A percentile compares a stretch with the other conserved stretches of the same genome.
Evolutionary conservation across 92 coral and sea anemone genomes (phyloP).

Genomic region (Anthopleura xanthogrammica): DNA sequence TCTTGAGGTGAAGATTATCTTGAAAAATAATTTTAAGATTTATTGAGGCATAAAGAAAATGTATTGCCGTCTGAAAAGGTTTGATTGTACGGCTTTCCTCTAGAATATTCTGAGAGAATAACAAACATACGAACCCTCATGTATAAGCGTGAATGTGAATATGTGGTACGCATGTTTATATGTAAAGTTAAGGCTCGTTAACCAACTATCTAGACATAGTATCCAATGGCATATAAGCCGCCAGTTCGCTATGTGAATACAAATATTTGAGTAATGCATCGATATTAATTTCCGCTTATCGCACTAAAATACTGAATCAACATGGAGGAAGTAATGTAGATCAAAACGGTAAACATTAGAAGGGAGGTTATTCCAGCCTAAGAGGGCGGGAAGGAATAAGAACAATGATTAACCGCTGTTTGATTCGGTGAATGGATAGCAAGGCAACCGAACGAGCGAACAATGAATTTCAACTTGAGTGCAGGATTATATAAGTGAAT

Average conservation of each 20-base stretch:
- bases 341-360: constrained; percentile 2
- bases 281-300: constrained; percentile 22
- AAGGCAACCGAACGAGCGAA: constrained; percentile 3
- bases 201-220: constrained; percentile 19
- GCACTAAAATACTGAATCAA: constrained; percentile 17
- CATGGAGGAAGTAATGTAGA: not conserved
- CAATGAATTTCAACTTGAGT: not conserved
- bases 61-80: not conserved
- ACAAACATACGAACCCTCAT: not conserved
- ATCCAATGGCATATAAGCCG: constrained; percentile 16
- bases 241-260: constrained; percentile 17
- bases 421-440: not conserved
- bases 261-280: constrained; percentile 14
- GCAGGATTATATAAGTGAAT: not conserved
- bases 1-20: not conserved
- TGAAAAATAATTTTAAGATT: not conserved
- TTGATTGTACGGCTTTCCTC: not conserved
- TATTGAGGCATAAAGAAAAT: constrained; percentile 7
- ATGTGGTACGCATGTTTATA: not conserved
- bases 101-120: not conserved
- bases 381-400: not conserved
- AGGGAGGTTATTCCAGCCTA: not conserved
- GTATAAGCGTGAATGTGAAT: not conserved
- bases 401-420: not conserved
- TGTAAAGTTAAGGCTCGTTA: constrained; percentile 10